Evolutionary conservation across 2,888 invertebrate genomes (phyloP), one percentile per base, ranked within the genome.

Genomic region (Meiosimyza decipiens): DNA sequence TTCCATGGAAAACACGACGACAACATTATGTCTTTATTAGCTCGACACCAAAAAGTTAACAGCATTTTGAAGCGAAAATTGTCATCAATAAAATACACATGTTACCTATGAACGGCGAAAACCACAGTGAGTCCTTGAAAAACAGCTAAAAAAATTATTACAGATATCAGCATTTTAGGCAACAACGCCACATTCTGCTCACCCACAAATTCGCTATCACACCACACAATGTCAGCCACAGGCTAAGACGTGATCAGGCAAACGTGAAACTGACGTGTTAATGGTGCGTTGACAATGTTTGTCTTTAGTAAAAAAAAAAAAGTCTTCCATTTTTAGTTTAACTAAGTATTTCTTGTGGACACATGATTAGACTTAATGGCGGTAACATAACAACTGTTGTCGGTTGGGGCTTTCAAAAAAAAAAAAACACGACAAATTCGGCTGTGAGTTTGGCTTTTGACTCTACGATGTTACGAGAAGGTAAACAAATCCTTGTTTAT

Each of bases 81-180:
- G 79, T 76, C 77, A 79, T 80, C 84, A 82, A 83, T 81, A 82
- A 76, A 74, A 68, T 75, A 74, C 82, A 83, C 79, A 80, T 82
- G 82, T 77, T 79, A 72, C 82, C 78, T 64, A 62, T 16, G 13
- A 52, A 65, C 71, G 59, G 51, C 64, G 59, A 59, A 66, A 47
- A 16, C 50, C 6, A 28, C 28, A 28, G 28, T 6, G 22, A 33
- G 52, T 18, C 55, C 13, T 51, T n/a, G 33, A 51, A 73, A 62
- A n/a, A 33, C 50, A 70, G 54, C 22, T 18, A 3, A 50, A 50
- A 50, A 64, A 65, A 65, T 65, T 59, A 65, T 50, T 62, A 70
- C 51, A 40, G 40, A 40, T 40, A 40, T 40, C 49, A 64, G 50
- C 65, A 50, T 16, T 64, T 51, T 33, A 22, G 62, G 33, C 62